Evolutionary conservation across 1,140 invertebrate genomes (phyloP), one percentile per base, ranked within the genome.

Genomic region (Drosophila virilis): DNA sequence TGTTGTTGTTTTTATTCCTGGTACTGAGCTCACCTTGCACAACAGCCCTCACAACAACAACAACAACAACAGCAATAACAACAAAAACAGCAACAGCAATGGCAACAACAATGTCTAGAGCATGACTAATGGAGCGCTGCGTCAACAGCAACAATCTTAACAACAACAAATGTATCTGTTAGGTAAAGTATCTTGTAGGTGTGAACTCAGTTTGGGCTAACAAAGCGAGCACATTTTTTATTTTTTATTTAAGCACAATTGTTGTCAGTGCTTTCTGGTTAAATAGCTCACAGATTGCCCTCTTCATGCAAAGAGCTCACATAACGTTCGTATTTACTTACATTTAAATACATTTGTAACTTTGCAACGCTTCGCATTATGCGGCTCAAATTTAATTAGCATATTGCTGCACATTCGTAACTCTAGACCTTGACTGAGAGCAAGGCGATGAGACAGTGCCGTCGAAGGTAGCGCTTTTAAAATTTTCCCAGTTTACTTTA

Each of bases 301-400:
- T 2, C 13, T 7, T 6, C 13, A 17, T 37, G 40, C 46, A 50
- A 33, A 51, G n/a, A 51, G 50, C 33, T 51, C 32, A 59, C 38
- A 33, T 17, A 64, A 37, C 37, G 12, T 70, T 15, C 52, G 12
- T 8, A 50, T 62, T 17, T 60, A 43, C 7, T 28, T 51, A 58
- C 42, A 33, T 13, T n/a, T 40, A 15, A 38, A 22, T 10, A 54
- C 37, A 46, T 43, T 37, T 58, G 43, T 65, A 59, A 40, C 42
- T 70, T 32, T 32, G 15, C 7, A 22, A 45, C 15, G 42, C 51
- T 54, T 58, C 48, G 22, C 17, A 46, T 57, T 22, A 32, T 52
- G 51, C 64, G 62, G 74, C 70, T 71, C 65, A 68, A 67, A 51
- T 82, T 83, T 83, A 82, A 82, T 82, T 82, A 83, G 75, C 80